A percentile compares a stretch with the other conserved stretches of the same genome.
Evolutionary conservation across 2,113 vertebrate genomes (phyloP).

Genomic region (Barbus barbus): DNA sequence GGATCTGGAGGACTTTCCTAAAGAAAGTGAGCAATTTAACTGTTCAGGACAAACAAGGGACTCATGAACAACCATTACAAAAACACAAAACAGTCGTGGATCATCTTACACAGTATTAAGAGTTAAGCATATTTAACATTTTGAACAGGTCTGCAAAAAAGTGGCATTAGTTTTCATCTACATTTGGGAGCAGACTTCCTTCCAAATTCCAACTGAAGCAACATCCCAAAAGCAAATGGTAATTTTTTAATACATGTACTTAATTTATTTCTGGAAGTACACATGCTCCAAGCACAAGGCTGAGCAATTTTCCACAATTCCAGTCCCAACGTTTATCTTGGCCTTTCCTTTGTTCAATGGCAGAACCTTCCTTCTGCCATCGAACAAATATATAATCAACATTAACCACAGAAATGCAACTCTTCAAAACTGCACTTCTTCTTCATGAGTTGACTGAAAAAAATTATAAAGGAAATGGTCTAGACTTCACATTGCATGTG

Average conservation of each 20-base stretch:
- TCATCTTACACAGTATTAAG: too few relatives aligned
- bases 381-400: conserved; percentile 68
- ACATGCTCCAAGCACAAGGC: not conserved
- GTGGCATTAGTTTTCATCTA: conserved; percentile 8
- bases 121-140: too few relatives aligned
- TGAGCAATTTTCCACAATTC: conserved; percentile 49
- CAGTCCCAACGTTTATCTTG: conserved; percentile 62
- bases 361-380: conserved; percentile 48
- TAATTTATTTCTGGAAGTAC: conserved; percentile 15
- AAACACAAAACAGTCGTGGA: too few relatives aligned
- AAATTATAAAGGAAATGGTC: not conserved
- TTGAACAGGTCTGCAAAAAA: too few relatives aligned
- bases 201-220: conserved; percentile 17
- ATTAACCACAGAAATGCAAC: conserved; percentile 59
- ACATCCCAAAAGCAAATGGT: conserved; percentile 8
- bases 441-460: conserved; percentile 42
- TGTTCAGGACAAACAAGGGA: too few relatives aligned
- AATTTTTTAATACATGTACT: not conserved
- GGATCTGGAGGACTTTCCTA: too few relatives aligned
- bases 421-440: conserved; percentile 64
- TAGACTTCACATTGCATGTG: not conserved
- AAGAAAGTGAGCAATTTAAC: too few relatives aligned
- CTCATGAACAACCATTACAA: too few relatives aligned
- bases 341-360: too few relatives aligned
- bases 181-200: not conserved